Evolutionary conservation across 2,888 invertebrate species (phyloP), one percentile per base, ranked within the genome.

Genomic region (Morpho helenor): DNA sequence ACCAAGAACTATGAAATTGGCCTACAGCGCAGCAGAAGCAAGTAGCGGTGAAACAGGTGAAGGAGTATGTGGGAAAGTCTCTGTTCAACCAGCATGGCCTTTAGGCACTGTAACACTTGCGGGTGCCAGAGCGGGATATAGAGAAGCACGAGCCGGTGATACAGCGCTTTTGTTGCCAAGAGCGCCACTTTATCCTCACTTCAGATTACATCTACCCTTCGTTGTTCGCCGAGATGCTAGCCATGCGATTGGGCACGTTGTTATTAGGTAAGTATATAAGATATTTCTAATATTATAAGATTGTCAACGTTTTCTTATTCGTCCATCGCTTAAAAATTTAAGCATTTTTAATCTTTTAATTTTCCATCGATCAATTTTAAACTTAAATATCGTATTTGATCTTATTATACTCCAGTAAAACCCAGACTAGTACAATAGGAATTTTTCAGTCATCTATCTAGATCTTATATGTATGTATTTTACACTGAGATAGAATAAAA

Each of bases 11-110:
- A 95, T 96, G 16, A 94, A 95, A 75, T 93, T 97, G 46, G 95
- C 97, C 0, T 98, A 98, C 79, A 96, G 97, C 49, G 96, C 97
- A 7, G 94, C 97, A 62, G 97, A 97, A 82, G 96, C 96, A 0
- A 93, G 95, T 58, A 91, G 93, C 60, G 92, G 93, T 42, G 91
- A 93, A 54, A 92, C 93, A 66, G 93, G 93, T 6, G 94, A 93
- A 64, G 91, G 92, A 44, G 96, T 96, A 54, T 94, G 95, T 72
- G 96, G 96, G 2, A 94, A 95, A 70, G 87, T 89, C 5, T 89
- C 90, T 1, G 94, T 94, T 55, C 94, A 94, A 72, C 94, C 94
- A 8, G 91, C 93, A 51, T 94, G 94, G 73, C 92, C 92, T 7
- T 85, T 94, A 60, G 93, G 91, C 7, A 85, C 87, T 4, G 94